Evolutionary conservation across 35 echinoderm and acorn worm genomes (phyloP), one percentile per base, ranked within the genome.

Genomic region (Lytechinus variegatus): DNA sequence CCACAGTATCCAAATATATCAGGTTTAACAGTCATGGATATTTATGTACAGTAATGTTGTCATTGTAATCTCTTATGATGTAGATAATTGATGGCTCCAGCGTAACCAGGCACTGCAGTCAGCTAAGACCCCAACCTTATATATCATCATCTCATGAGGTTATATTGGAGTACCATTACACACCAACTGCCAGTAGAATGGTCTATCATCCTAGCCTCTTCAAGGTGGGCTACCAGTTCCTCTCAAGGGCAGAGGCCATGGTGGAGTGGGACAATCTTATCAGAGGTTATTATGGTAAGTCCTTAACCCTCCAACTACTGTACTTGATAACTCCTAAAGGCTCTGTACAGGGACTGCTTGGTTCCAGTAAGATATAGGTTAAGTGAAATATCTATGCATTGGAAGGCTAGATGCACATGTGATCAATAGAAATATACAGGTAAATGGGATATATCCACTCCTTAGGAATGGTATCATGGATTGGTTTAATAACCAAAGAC

Each of bases 191-290:
- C 27, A 5, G 4, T 54, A 90, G 28, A 9, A 4, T 52, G 27
- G 10, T 27, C 88, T 21, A 54, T 54, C 33, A 44, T 44, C 88
- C 10, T 44, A 90, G 88, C 88, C 88, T 90, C 88, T 52, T 90
- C 88, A 90, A 33, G 29, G 88, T 54, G 29, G 52, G 88, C 88
- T 90, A 90, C 88, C 88, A 90, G 88, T 90, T 90, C 88, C 88
- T 90, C 29, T 90, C 88, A 12, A 10, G 52, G 28, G 88, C 88
- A 21, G 88, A 44, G 24, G 88, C 88, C 28, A 54, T 90, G 88
- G 1, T 44, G 10, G 52, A 52, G 5, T 54, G 88, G 88, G 88
- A 90, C 28, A 54, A 90, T 44, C 28, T 90, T 3, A 54, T 54
- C 29, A 90, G 52, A 21, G 88, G 88, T 52, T 90, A 90, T 21